Evolutionary conservation across 2,797 vertebrate species (phyloP), one percentile per base, ranked within the genome.

Genomic region (Holocentrus rufus): DNA sequence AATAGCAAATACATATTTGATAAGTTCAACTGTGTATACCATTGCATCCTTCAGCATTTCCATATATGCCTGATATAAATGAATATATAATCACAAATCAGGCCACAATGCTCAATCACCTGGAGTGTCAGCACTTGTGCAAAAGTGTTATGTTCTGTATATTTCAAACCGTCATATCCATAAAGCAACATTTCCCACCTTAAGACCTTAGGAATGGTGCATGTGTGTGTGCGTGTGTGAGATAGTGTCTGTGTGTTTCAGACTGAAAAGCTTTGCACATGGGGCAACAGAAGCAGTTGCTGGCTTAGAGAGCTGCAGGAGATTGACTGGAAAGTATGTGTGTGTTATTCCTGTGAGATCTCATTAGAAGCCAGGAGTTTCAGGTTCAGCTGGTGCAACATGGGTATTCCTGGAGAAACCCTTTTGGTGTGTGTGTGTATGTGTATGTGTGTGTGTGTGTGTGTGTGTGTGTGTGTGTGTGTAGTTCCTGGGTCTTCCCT

Each of bases 321-420:
- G 81, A 74, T 50, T 8, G 58, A 70, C 53, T 77, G 62, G 72
- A 89, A 89, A 89, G 80, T 62, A 72, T 70, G 60, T 61, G 50
- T 46, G n/a, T 5, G 7, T 63, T 58, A 44, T 81, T 84, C 87
- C 85, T 82, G 65, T 70, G 79, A 72, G 89, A 82, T 82, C 77
- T 85, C 65, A 85, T 89, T 88, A 86, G 87, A 79, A 81, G 78
- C 56, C 83, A 69, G 76, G 62, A 85, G 67, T 72, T 85, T 66
- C 74, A 30, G 74, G 85, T 89, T 87, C 73, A 72, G 47, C 64
- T 64, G 72, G 74, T 69, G 62, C 14, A 39, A 79, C 65, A 57
- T 20, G 57, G 82, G 46, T 76, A 74, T 84, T 89, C 76, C 82
- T 60, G 64, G 69, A 85, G 81, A 82, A 69, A 72, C 81, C 63